Conservation (phyloP, 2,113 vertebrate genomes). For the Centropristis striata region DNA sequence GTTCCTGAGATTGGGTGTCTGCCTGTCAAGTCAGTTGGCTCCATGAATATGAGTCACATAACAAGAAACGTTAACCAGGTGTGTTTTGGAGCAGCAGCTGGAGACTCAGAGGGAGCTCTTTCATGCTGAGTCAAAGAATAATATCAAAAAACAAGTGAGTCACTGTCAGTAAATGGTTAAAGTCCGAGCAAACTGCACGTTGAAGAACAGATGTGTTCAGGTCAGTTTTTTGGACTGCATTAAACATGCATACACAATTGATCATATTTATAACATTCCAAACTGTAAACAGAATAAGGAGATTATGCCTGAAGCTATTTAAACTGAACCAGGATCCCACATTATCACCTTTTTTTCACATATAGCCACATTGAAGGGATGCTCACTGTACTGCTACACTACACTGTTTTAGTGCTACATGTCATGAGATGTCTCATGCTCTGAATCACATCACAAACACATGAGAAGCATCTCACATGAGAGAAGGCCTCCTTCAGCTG, state of each 20-base stretch:
- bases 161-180: not conserved
- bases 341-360: not conserved
- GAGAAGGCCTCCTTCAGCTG: slow-evolving; percentile 43
- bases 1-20: no score
- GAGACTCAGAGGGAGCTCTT: not conserved
- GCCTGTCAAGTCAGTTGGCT: no score
- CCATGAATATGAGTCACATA: not conserved
- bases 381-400: no score
- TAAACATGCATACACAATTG: no score
- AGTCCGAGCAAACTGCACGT: not conserved
- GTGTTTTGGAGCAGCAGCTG: slow-evolving; percentile 32
- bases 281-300: no score
- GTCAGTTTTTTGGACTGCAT: no score
- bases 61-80: not conserved
- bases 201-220: not conserved
- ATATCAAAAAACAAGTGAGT: not conserved
- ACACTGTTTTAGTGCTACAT: not conserved
- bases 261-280: no score
- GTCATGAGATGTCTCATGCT: slow-evolving; percentile 40
- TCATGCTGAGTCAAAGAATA: slow-evolving; percentile 7
- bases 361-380: not conserved
- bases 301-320: no score
- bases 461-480: slow-evolving; percentile 63
- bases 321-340: no score
- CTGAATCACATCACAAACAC: slow-evolving; percentile 19